Evolutionary conservation across 2,797 vertebrate species (phyloP).

Genomic region (Zenarchopterus dispar): DNA sequence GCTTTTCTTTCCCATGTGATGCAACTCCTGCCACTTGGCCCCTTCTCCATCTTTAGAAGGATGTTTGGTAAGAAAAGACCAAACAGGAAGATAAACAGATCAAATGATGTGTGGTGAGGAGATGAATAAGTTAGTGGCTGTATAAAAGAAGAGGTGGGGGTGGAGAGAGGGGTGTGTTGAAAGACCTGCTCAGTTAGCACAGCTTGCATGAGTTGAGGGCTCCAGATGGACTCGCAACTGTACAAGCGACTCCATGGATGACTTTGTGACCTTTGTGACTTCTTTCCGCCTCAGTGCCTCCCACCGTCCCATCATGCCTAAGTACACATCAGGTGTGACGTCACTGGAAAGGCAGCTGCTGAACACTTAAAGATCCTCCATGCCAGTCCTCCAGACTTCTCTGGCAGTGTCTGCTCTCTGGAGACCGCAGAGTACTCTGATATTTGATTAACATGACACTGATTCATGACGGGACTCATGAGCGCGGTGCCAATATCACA

Average conservation of each 20-base stretch:
- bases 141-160: slow-evolving; percentile 22
- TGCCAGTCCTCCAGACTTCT: slow-evolving; percentile 16
- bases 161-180: too few relatives aligned
- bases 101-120: slow-evolving; percentile 12
- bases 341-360: slow-evolving; percentile 30
- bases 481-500: slow-evolving; percentile 22
- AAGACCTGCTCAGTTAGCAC: too few relatives aligned
- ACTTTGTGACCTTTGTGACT: too few relatives aligned
- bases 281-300: too few relatives aligned
- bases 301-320: slow-evolving; percentile 5
- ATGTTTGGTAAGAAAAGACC: too few relatives aligned
- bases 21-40: slow-evolving; percentile 5
- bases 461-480: slow-evolving; percentile 53
- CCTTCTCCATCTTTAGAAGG: slow-evolving; percentile 33
- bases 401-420: slow-evolving; percentile 39
- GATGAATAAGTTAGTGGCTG: slow-evolving; percentile 25
- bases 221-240: too few relatives aligned
- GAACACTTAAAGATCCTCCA: slow-evolving; percentile 23
- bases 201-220: too few relatives aligned
- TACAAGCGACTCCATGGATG: too few relatives aligned
- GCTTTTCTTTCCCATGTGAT: background rate
- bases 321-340: slow-evolving; percentile 4
- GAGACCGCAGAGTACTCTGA: slow-evolving; percentile 46
- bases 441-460: slow-evolving; percentile 63
- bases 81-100: slow-evolving; percentile 21